Evolutionary conservation across 2,797 vertebrate species (phyloP).

Genomic region (Brachymystax lenok): DNA sequence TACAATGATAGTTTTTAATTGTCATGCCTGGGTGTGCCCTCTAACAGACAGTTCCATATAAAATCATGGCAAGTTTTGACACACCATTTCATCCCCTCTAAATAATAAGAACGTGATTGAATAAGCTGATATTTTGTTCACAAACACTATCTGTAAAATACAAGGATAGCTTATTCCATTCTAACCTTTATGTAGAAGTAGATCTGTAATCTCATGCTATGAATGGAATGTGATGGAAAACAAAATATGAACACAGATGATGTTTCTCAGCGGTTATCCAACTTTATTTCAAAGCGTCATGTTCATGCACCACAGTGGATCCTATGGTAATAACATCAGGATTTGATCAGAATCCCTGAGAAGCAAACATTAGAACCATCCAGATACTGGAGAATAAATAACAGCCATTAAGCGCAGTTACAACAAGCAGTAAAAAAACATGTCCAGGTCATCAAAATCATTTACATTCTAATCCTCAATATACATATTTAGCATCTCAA

Average conservation of each 20-base stretch:
- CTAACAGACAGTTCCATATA: not conserved
- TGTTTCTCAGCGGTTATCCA: conserved; percentile 81
- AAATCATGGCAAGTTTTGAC: not conserved
- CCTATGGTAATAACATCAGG: conserved; percentile 80
- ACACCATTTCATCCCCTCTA: not conserved
- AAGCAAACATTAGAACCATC: conserved; percentile 78
- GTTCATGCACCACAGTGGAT: conserved; percentile 74
- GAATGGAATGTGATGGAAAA: conserved; percentile 17
- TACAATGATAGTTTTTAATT: not conserved
- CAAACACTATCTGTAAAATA: not conserved
- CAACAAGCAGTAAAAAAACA: conserved; percentile 64
- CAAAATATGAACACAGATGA: conserved; percentile 51
- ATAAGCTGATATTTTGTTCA: not conserved
- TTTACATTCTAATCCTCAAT: conserved; percentile 71
- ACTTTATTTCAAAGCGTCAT: conserved; percentile 86
- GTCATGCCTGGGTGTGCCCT: not conserved
- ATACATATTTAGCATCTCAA: conserved; percentile 64
- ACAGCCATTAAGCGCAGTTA: conserved; percentile 72
- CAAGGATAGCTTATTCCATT: not conserved
- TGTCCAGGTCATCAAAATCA: conserved; percentile 71
- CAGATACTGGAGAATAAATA: conserved; percentile 92
- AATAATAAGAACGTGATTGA: not conserved
- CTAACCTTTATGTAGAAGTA: not conserved
- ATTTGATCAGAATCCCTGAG: conserved; percentile 89
- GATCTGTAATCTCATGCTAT: not conserved